Evolutionary conservation across 2,113 vertebrate genomes (phyloP).

Genomic region (Bagarius yarrelli): DNA sequence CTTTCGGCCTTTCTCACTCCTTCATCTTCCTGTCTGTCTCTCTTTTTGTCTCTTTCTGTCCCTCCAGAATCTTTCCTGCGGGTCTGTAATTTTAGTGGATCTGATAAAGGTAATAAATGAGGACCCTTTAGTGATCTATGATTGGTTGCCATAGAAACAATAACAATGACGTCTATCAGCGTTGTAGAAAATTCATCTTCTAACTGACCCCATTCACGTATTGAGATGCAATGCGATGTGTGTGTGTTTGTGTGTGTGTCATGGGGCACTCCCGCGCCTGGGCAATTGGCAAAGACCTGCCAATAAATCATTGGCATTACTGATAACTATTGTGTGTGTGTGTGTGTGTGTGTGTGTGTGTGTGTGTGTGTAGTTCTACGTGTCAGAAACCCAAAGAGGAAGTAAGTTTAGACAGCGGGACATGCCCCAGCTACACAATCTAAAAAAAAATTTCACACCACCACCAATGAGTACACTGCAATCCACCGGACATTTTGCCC

Average conservation of each 20-base stretch:
- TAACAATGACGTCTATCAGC: neutral
- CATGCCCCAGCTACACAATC: slow-evolving; percentile 14
- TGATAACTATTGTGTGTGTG: neutral
- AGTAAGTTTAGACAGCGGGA: slow-evolving; percentile 9
- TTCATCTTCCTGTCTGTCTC: too few species aligned
- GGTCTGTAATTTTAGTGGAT: too few species aligned
- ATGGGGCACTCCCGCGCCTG: neutral
- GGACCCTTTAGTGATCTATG: too few species aligned
- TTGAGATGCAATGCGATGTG: neutral
- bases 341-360: neutral
- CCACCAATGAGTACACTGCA: neutral
- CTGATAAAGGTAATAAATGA: too few species aligned
- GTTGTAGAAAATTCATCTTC: neutral
- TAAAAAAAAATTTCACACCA: neutral
- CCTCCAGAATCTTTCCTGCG: too few species aligned
- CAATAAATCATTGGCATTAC: slow-evolving; percentile 13
- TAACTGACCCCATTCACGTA: neutral
- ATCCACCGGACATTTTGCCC: neutral
- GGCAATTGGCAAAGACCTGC: neutral
- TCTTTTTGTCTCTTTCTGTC: too few species aligned
- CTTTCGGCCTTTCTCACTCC: too few species aligned
- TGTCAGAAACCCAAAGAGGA: slow-evolving; percentile 19
- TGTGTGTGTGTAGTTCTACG: neutral
- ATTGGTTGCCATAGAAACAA: neutral
- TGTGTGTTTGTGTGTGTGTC: neutral